Evolutionary conservation across 2,113 vertebrate genomes (phyloP), one percentile per base, ranked within the genome.

Genomic region (Chaenocephalus aceratus): DNA sequence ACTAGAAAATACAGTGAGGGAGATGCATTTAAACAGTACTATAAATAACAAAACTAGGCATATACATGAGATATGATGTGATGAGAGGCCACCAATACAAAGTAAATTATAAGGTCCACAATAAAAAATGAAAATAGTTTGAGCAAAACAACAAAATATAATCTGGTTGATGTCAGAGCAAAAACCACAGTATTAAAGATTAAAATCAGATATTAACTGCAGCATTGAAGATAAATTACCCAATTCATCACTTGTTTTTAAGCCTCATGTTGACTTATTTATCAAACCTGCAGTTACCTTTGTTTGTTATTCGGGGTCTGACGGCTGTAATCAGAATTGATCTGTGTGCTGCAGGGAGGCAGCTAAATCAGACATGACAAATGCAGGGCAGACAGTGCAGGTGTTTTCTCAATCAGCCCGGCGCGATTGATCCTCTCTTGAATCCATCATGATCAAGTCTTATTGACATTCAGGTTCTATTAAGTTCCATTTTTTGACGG

Each of bases 271-370:
- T 54, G 68, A 41, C 52, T 44, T 57, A 54, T 91, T 79, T 87
- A 86, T 89, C 81, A 87, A 79, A 78, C 69, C 79, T 76, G 77
- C 83, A 67, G 21, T 84, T 88, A 90, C 85, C 79, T 85, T 85
- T 87, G 86, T 87, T 81, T 86, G 91, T 83, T 84, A 65, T 83
- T 86, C 82, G 23, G 64, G 49, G 61, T 81, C 61, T 88, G 92
- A 89, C 89, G 89, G 86, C 83, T 75, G 78, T 90, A 86, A 94
- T 93, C 89, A 91, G 77, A 89, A 94, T 94, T 87, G 93, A 95
- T 94, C 86, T 88, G 91, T 90, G 77, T 86, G 79, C 91, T 76
- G 81, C 72, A 49, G 86, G 82, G 89, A 87, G 89, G 89, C 91
- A 68, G 90, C 86, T 81, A 89, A 88, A 93, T 90, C 89, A 94